Conservation (phyloP, 2,113 vertebrate species). For the Alexandromys fortis region DNA sequence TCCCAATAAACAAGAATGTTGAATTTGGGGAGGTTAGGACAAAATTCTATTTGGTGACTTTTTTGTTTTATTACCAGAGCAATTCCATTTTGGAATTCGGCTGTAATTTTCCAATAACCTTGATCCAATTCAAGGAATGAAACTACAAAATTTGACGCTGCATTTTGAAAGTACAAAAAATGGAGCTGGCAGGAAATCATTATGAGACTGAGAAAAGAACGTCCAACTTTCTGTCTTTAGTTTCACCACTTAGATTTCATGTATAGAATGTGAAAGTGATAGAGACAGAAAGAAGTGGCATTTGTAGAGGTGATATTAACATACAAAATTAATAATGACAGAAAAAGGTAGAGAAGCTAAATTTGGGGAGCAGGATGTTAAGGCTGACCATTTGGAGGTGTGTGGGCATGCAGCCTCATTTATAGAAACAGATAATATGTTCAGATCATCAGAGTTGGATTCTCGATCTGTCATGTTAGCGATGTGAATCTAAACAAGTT, state of each 20-base stretch:
- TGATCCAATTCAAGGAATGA: not conserved
- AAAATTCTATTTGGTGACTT: too few species aligned
- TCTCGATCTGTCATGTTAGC: not conserved
- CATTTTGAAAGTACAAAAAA: not conserved
- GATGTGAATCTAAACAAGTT: not conserved
- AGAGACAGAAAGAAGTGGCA: too few species aligned
- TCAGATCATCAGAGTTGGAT: not conserved
- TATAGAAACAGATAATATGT: not conserved
- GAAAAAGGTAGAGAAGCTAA: not conserved
- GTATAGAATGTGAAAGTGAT: not conserved
- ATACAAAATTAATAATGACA: not conserved
- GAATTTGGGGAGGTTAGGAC: not conserved
- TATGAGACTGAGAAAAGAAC: not conserved
- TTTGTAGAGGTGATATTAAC: not conserved
- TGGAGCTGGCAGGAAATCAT: not conserved
- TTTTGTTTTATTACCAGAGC: too few species aligned
- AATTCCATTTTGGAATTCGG: not conserved
- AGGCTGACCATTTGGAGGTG: accelerated
- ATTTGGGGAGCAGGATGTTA: not conserved
- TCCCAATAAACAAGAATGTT: not conserved
- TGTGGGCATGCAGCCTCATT: not conserved
- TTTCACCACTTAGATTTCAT: not conserved
- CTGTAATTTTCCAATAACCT: not conserved
- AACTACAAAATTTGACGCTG: not conserved
- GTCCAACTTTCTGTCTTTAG: not conserved